Evolutionary conservation across 2,113 vertebrate genomes (phyloP).

Genomic region (Leiothrix lutea): DNA sequence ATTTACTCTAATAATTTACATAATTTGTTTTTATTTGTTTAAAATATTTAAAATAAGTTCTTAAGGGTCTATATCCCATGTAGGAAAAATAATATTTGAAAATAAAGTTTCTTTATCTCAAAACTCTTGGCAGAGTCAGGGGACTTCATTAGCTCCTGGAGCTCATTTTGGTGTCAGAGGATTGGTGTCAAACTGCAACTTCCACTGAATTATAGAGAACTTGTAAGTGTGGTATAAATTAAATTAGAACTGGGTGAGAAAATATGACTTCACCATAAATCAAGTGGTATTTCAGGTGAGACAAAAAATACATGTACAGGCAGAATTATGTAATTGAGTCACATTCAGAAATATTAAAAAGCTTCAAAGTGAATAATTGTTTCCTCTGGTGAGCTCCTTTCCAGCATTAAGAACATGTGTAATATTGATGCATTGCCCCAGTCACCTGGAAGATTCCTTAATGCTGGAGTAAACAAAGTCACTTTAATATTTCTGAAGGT

Average conservation of each 20-base stretch:
- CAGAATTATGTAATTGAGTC: slow-evolving; percentile 19
- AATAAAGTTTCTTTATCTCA: neutral
- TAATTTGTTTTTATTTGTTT: neutral
- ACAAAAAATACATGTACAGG: neutral
- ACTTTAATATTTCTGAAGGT: slow-evolving; percentile 43
- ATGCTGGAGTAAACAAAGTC: slow-evolving; percentile 54
- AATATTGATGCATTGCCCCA: slow-evolving; percentile 44
- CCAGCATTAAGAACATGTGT: neutral
- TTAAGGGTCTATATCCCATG: neutral
- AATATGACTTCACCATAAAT: slow-evolving; percentile 13
- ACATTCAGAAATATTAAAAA: slow-evolving; percentile 46
- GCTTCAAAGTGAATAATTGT: slow-evolving; percentile 52
- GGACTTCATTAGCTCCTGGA: neutral
- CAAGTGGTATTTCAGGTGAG: slow-evolving; percentile 38
- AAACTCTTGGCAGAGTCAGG: neutral
- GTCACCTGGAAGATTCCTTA: slow-evolving; percentile 18
- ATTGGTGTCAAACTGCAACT: neutral
- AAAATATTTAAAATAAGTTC: neutral
- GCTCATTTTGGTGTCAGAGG: neutral
- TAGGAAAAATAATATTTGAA: neutral
- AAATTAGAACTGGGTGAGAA: slow-evolving; percentile 23
- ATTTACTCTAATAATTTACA: neutral
- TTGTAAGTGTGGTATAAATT: neutral
- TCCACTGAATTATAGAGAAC: neutral
- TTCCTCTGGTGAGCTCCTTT: slow-evolving; percentile 50